phyloP scores from a whole-genome alignment of 2,113 vertebrate genomes.

The Oreocharis arfaki region DNA sequence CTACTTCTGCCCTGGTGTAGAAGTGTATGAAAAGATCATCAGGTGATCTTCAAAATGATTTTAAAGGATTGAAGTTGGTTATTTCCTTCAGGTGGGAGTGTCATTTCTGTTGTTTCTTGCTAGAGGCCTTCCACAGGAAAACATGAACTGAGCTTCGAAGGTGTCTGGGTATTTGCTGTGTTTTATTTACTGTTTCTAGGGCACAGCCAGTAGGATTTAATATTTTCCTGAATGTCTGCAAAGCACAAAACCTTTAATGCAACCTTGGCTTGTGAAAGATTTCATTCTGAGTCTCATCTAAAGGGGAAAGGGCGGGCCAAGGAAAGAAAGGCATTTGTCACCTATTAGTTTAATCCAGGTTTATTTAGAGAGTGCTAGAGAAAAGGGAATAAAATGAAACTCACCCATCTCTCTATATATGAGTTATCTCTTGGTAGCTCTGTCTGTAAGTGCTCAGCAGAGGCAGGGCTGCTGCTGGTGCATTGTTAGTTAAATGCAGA shows the following conservation, averaged over 20 bases:
- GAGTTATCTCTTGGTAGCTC: not conserved
- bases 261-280: not conserved
- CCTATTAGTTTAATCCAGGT: not conserved
- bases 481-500: not conserved
- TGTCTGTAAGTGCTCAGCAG: not conserved
- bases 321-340: not conserved
- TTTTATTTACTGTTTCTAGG: not conserved
- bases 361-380: not conserved
- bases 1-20: not conserved
- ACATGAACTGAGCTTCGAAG: not conserved
- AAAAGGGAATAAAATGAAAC: not conserved
- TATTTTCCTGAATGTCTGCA: not conserved
- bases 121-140: not conserved
- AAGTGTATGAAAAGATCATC: not conserved
- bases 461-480: not conserved
- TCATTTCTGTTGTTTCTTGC: not conserved
- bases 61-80: not conserved
- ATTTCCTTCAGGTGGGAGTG: not conserved
- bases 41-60: not conserved
- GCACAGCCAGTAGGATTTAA: not conserved
- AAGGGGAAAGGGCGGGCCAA: not conserved
- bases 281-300: not conserved
- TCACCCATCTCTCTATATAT: fast-evolving
- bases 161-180: not conserved
- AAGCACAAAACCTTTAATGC: not conserved